Evolutionary conservation across 2,888 invertebrate species (phyloP), one percentile per base, ranked within the genome.

Genomic region (Euplexia lucipara): DNA sequence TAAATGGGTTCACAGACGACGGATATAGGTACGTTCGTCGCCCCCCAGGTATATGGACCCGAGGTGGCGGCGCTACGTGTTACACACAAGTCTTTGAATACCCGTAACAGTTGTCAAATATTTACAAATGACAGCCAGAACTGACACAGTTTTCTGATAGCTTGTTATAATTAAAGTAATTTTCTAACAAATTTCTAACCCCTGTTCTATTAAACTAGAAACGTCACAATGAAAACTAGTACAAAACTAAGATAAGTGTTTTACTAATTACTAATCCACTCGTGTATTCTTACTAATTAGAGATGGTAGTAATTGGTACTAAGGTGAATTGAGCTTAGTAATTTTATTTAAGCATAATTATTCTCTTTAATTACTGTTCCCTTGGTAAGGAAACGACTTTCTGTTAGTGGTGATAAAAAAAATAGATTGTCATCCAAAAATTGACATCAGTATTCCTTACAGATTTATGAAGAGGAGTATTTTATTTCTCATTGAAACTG

Each of bases 271-370:
- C 48, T 34, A 44, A 75, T 47, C 47, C 49, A 73, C 74, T 77
- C 51, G 14, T 44, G 66, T 63, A 45, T 54, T 62, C 54, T 42
- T 59, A 48, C 18, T 51, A 72, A 75, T 72, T 75, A 72, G 70
- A 22, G 39, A 62, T 48, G 39, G 8, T 20, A 69, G 47, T 71
- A 71, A 75, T 75, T 71, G 51, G 34, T 20, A 39, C 8, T 35
- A 48, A 57, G 22, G 34, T 35, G 44, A 44, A 52, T 52, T 26
- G 20, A 18, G 45, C 20, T 18, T 22, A 18, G 48, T 59, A 34
- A 61, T 75, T 71, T 42, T 75, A 49, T 68, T 54, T 42, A 67
- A 59, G 42, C 42, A 74, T 52, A 52, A 64, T n/a, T n/a, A n/a
- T 44, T 42, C 42, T 35, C 44, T 60, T 67, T 45, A 49, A 41